Evolutionary conservation across 2,797 vertebrate genomes (phyloP).

Genomic region (Myotis daubentonii): DNA sequence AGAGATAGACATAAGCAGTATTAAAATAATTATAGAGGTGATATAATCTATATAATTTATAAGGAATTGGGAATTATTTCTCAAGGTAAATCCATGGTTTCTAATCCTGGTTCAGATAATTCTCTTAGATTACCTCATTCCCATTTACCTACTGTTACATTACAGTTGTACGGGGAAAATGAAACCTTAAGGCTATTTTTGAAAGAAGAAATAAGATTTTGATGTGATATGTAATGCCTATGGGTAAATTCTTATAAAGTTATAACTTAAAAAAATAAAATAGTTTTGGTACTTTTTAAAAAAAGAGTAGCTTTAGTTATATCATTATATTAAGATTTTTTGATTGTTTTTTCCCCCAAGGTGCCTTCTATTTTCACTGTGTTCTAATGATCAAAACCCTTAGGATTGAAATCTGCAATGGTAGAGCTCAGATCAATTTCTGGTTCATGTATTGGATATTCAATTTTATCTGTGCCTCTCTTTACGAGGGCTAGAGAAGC

Average conservation of each 20-base stretch:
- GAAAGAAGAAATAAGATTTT: slow-evolving; percentile 34
- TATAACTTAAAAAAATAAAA: not conserved
- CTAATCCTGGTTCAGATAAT: not conserved
- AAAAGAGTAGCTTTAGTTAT: not conserved
- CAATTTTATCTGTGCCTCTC: slow-evolving; percentile 54
- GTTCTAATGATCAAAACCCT: slow-evolving; percentile 32
- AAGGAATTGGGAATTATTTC: not conserved
- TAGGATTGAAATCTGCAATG: not conserved
- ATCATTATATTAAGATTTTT: not conserved
- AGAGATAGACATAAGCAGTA: not conserved
- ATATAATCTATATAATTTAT: not conserved
- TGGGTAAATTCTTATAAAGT: slow-evolving; percentile 13
- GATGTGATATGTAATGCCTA: not conserved
- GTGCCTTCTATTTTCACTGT: not conserved
- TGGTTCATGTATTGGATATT: slow-evolving; percentile 42
- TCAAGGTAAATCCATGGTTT: not conserved
- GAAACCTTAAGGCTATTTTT: slow-evolving; percentile 33
- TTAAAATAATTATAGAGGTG: not conserved
- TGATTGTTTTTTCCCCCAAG: not conserved
- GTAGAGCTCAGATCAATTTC: slow-evolving; percentile 30
- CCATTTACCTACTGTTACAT: not conserved
- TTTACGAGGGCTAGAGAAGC: not conserved
- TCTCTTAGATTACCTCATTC: not conserved
- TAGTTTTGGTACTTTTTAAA: not conserved
- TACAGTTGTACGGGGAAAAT: not conserved